Conservation (phyloP, 2,888 invertebrate genomes). For the Rotaria socialis region DNA sequence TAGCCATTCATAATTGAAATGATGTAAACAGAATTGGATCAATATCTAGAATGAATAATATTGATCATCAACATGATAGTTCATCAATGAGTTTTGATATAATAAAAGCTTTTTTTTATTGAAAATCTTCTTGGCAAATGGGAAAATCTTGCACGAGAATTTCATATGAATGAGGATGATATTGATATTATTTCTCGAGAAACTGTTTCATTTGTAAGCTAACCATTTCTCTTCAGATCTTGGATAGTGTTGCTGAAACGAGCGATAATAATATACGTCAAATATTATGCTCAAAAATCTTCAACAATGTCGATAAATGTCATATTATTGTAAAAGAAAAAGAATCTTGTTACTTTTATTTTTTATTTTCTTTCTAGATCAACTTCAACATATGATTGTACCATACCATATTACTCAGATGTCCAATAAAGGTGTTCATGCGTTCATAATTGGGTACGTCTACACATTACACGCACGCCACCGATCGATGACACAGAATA, state of each 20-base stretch:
- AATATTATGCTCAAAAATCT: constrained; percentile 19
- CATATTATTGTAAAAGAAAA: background rate
- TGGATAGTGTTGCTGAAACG: background rate
- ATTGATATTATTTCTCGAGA: constrained; percentile 32
- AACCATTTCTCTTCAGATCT: background rate
- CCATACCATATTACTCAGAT: constrained; percentile 20
- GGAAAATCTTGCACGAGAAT: constrained; percentile 43
- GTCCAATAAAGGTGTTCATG: background rate
- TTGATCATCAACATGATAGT: constrained; percentile 17
- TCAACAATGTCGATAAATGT: background rate
- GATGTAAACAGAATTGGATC: background rate
- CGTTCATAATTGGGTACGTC: background rate
- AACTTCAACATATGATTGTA: background rate
- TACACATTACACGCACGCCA: no score
- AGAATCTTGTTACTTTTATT: no score
- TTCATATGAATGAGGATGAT: constrained; percentile 41
- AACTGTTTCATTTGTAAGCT: background rate
- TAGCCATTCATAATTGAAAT: constrained; percentile 7
- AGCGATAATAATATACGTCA: background rate
- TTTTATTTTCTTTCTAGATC: background rate
- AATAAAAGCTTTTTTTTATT: background rate
- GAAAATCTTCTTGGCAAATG: constrained; percentile 39
- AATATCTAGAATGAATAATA: background rate
- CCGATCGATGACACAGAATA: no score
- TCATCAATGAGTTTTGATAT: background rate